Evolutionary conservation across 2,888 invertebrate species (phyloP), one percentile per base, ranked within the genome.

Genomic region (Punctoribates punctum): DNA sequence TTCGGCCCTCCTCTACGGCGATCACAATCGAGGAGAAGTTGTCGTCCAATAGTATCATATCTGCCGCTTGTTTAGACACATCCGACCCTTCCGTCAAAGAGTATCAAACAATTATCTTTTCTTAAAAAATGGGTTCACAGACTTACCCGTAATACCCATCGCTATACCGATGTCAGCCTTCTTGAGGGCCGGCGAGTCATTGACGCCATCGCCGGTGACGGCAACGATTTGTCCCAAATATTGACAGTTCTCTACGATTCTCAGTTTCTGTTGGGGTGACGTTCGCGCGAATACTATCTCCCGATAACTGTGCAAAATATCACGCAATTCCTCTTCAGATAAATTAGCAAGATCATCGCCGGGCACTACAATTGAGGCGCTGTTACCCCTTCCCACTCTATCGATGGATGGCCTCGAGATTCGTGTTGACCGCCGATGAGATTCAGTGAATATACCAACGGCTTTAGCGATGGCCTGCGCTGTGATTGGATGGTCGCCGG

Each of bases 1-100:
- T n/a, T 17, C 78, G 46, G 29, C 83, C 85, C 81, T 85, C 85
- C 80, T 85, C 85, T 34, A 85, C 84, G 77, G 84, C 85, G 54
- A 83, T 83, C 20, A 85, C 85, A 80, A 85, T 85, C 77, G 85
- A 85, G 73, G 85, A 84, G 80, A 85, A 85, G 81, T 85, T 85
- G 80, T 85, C 85, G 79, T 85, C 85, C 74, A 85, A 78, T 78
- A 85, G 81, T 79, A 85, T 85, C 85, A 85, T 85, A 81, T 85
- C 85, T 74, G 85, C 85, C 17, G 84, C 85, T 79, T 85, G 85
- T 81, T 85, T 86, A 46, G 79, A 85, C 8, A 80, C 80, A 62
- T 80, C 80, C 60, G 79, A 79, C 29, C 80, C 74, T 54, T 34
- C 25, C 25, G 25, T 0, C 11, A 13, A 13, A 57, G 15, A 25